Percentiles rank a stretch among this genome's conserved stretches.
Evolutionary conservation across 1,140 invertebrate genomes (phyloP).

Genomic region (Oncopodura yosiiana): DNA sequence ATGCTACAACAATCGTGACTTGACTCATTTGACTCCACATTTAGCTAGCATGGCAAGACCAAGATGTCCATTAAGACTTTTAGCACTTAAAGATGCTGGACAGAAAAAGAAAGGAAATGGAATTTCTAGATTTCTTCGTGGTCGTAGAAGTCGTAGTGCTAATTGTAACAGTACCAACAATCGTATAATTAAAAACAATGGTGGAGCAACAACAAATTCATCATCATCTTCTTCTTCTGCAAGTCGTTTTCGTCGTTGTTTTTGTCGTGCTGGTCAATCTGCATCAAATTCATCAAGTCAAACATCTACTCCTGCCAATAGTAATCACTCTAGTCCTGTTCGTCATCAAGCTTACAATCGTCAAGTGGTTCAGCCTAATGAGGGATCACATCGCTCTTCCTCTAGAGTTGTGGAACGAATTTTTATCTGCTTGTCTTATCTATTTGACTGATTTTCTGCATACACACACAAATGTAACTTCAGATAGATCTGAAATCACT

Average conservation of each 20-base stretch:
- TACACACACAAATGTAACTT: no score
- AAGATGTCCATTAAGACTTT: neutral
- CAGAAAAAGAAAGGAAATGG: neutral
- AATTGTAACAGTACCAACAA: neutral
- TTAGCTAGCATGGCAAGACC: neutral
- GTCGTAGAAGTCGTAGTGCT: neutral
- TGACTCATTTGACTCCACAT: neutral
- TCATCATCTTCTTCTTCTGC: neutral
- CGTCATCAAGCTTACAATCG: no score
- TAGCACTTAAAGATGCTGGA: neutral
- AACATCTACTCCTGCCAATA: slow-evolving; percentile 3
- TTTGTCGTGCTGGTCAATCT: neutral
- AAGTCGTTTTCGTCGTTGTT: neutral
- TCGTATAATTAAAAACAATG: neutral
- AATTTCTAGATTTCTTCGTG: no score
- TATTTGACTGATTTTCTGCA: slow-evolving; percentile 33
- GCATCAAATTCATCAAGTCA: no score
- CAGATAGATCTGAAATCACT: no score
- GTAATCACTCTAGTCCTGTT: slow-evolving; percentile 19
- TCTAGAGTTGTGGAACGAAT: slow-evolving; percentile 19
- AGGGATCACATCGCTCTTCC: no score
- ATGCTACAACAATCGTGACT: neutral
- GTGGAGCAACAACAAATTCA: slow-evolving; percentile 1
- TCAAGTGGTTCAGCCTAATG: no score
- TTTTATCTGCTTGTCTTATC: slow-evolving; percentile 29